Evolutionary conservation across 2,888 invertebrate species (phyloP).

Genomic region (Synanthedon andrenaeformis): DNA sequence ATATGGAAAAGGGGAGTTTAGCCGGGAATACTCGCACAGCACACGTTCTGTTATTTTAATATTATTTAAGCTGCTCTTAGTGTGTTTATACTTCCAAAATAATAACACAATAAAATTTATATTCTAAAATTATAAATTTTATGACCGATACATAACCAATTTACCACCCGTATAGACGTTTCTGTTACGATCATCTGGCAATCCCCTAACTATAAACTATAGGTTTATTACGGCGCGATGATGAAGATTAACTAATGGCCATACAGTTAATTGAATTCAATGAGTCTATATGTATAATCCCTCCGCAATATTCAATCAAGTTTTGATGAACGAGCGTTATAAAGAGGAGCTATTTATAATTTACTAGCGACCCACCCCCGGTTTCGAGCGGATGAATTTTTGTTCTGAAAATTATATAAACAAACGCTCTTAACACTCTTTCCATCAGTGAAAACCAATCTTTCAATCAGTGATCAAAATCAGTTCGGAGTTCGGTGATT

Average conservation of each 20-base stretch:
- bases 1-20: too few species aligned
- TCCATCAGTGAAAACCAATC: too few species aligned
- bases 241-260: constrained; percentile 41
- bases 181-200: constrained; percentile 19
- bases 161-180: constrained; percentile 30
- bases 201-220: constrained; percentile 30
- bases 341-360: too few species aligned
- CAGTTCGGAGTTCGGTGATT: too few species aligned
- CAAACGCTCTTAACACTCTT: too few species aligned
- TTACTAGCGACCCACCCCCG: too few species aligned
- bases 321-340: neutral
- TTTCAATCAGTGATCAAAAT: too few species aligned
- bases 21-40: too few species aligned
- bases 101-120: neutral
- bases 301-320: constrained; percentile 1
- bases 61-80: too few species aligned
- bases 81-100: neutral
- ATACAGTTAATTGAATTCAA: constrained; percentile 39
- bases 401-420: too few species aligned
- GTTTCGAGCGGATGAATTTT: too few species aligned
- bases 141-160: constrained; percentile 13
- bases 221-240: constrained; percentile 38
- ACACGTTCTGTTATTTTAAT: too few species aligned
- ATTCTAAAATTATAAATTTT: constrained; percentile 22
- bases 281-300: constrained; percentile 12